These are phyloP conservation scores for Kryptopterus vitreolus DNA, from an alignment of 2,797 vertebrate genomes.

Conservation along the genomic window DNA sequence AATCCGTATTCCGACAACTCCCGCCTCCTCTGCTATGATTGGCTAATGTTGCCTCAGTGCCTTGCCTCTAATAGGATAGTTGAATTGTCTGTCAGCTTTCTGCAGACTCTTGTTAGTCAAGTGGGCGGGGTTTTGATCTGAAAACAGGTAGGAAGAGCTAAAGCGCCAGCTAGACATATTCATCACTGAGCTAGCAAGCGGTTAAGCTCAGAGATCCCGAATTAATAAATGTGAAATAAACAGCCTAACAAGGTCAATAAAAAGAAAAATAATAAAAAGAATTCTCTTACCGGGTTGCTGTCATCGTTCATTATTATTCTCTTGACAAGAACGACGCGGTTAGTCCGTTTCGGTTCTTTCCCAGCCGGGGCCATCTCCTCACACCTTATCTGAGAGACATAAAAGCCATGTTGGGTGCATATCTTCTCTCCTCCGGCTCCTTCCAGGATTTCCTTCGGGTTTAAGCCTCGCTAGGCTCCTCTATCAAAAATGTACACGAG, in stretches of 20 bases:
- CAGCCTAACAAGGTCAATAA: not conserved
- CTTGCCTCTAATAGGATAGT: not conserved
- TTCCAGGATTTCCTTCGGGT: slow-evolving; percentile 71
- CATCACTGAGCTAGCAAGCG: not conserved
- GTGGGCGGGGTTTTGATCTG: not conserved
- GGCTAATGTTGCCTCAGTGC: not conserved
- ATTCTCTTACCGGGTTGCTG: slow-evolving; percentile 64
- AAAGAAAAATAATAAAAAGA: not conserved
- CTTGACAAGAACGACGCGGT: slow-evolving; percentile 75
- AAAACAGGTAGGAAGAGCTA: slow-evolving; percentile 23
- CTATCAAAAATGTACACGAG: not conserved
- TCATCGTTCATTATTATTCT: slow-evolving; percentile 76
- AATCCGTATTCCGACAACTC: slow-evolving; percentile 9
- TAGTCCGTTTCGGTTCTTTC: slow-evolving; percentile 56
- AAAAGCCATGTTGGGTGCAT: slow-evolving; percentile 73
- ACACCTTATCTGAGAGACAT: slow-evolving; percentile 66
- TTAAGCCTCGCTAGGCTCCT: slow-evolving; percentile 51
- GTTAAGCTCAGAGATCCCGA: not conserved
- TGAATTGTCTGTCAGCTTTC: not conserved
- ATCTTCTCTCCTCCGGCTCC: slow-evolving; percentile 69
- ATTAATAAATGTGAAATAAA: not conserved
- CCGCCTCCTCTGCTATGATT: not conserved
- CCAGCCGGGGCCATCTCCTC: slow-evolving; percentile 65
- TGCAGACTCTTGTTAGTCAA: not conserved
- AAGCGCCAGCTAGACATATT: not conserved